phyloP scores from a whole-genome alignment of 1,140 invertebrate genomes.

The Druon quercuslanigerum region DNA sequence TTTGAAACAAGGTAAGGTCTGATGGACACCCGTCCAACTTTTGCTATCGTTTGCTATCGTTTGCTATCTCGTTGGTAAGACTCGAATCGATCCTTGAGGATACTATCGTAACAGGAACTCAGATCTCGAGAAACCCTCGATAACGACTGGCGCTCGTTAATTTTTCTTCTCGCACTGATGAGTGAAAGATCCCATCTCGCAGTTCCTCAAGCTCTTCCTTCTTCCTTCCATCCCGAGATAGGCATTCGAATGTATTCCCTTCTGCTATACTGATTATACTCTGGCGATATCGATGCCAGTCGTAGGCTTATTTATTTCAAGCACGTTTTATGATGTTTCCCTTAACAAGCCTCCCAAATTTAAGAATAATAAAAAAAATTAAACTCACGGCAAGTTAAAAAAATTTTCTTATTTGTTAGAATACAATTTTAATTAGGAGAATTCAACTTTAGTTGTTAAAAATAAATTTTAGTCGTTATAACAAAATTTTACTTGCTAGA shows the following conservation, averaged over 20 bases:
- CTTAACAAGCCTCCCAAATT: neutral
- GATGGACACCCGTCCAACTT: slow-evolving; percentile 37
- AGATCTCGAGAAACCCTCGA: slow-evolving; percentile 43
- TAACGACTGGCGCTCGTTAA: slow-evolving; percentile 44
- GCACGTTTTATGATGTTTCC: neutral
- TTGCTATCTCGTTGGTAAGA: slow-evolving; percentile 37
- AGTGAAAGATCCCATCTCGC: slow-evolving; percentile 45
- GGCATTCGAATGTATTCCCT: slow-evolving; percentile 19
- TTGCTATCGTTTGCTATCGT: slow-evolving; percentile 36
- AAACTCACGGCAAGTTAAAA: no score
- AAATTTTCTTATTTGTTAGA: no score
- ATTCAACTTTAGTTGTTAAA: no score
- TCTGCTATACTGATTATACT: neutral
- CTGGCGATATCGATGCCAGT: slow-evolving; percentile 8
- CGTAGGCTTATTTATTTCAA: slow-evolving; percentile 7
- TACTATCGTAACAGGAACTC: slow-evolving; percentile 44
- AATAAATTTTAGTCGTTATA: no score
- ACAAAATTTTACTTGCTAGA: neutral
- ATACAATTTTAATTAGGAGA: no score
- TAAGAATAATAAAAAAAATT: no score
- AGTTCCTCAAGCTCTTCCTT: slow-evolving; percentile 34
- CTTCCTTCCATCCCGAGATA: neutral
- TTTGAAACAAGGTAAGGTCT: slow-evolving; percentile 37
- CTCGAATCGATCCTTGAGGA: slow-evolving; percentile 38
- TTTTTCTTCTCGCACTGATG: slow-evolving; percentile 42